Base-by-base conservation (phyloP, 2,113 vertebrate species). In the Dendropsophus ebraccatus region DNA sequence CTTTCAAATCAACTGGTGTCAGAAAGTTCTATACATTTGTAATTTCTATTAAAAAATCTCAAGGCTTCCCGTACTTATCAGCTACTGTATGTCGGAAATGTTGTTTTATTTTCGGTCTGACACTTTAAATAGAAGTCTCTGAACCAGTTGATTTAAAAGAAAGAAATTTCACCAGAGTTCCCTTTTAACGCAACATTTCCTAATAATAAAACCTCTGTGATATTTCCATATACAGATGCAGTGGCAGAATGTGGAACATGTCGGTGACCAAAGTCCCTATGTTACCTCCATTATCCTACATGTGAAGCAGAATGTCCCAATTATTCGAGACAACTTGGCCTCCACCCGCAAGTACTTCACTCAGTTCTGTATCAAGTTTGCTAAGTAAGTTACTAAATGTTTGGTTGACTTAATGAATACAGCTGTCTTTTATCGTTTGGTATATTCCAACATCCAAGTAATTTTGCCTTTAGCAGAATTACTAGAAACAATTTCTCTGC, bases 341-440 rank as follows among this genome's bases (percentile, higher is more conserved):
- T 98, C 97, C 73, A 99, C 97, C 0, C 96, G 98, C 47, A 99
- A 99, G 91, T 99, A 99, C 91, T 99, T 99, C 93, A 99, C 98
- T 6, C 97, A 99, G 90, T 99, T 99, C 94, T 99, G 97, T 93
- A 99, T 99, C 82, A 99, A 99, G 88, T 99, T 99, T 91, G 98
- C 97, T 73, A 99, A 99, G 98, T 99, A 88, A 94, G 91, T 92
- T 14, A 32, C 81, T 21, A 45, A 10, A 45, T 21, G 5, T 81
- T 65, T 45, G 12, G 16, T 81, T 62, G 7, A 82, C 56, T 65
- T 19, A 21, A 23, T 25, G 13, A 37, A 80, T 60, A 62, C 7
- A 17, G 56, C 5, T 35, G 54, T 1, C 28, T 41, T 52, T 52
- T 17, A 52, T 49, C 16, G 62, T 45, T 80, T 79, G 14, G 25